Evolutionary conservation across 1,140 invertebrate species (phyloP), one percentile per base, ranked within the genome.

Genomic region (Drosophila rhopaloa): DNA sequence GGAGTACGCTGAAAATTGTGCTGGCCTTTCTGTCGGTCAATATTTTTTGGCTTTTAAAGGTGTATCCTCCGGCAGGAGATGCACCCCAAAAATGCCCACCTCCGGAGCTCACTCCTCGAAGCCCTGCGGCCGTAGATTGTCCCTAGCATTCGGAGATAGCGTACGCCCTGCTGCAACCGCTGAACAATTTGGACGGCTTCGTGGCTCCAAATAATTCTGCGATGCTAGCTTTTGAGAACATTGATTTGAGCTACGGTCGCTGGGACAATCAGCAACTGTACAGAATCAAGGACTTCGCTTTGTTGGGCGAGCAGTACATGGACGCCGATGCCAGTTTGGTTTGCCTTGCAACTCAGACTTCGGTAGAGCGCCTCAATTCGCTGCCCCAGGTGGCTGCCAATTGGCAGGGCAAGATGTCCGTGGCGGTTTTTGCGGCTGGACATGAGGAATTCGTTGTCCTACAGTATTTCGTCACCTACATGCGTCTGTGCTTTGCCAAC

Each of bases 321-420:
- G 71, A 86, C 16, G 50, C 76, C 0, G 81, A 84, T 1, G 53
- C 32, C 5, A 79, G 68, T 61, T 53, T 86, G 24, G 96, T 97
- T 6, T 97, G 96, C 73, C 91, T 98, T 16, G 97, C 97, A 0
- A 97, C 97, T 0, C 97, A 97, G 88, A 96, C 95, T 62, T 97
- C 97, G 0, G 93, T 98, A 19, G 97, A 98, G 75, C 94, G 96
- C 53, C 88, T 98, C 3, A 94, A 95, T 54, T 97, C 97, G 27
- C 73, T 99, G 5, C 94, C 96, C 0, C 94, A 96, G 80, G 95
- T 98, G 13, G 95, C 95, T 1, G 93, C 96, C 29, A 95, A 96
- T 60, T 99, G 97, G 97, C 94, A 94, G 2, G 97, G 97, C 0
- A 96, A 97, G 0, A 96, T 98, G 75, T 98, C 97, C 0, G 94